Evolutionary conservation across 1,140 invertebrate genomes (phyloP).

Genomic region (Caenorhabditis remanei): DNA sequence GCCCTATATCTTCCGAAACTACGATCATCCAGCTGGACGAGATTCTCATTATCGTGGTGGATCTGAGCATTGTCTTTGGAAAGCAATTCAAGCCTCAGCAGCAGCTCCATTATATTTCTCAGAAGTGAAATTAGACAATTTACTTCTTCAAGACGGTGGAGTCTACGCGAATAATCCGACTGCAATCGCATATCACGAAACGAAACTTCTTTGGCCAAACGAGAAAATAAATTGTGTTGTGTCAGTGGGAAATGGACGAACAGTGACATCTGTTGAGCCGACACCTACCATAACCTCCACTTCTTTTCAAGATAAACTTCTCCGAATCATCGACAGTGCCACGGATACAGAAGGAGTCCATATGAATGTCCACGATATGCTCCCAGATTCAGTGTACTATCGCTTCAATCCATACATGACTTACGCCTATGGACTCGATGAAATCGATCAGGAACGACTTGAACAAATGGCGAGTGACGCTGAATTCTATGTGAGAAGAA

Average conservation of each 20-base stretch:
- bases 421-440: conserved; percentile 87
- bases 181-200: conserved; percentile 89
- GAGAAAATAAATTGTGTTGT: conserved; percentile 87
- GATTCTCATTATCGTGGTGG: conserved; percentile 87
- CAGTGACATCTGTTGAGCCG: conserved; percentile 74
- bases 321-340: conserved; percentile 55
- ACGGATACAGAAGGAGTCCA: conserved; percentile 63
- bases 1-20: conserved; percentile 92
- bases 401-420: conserved; percentile 91
- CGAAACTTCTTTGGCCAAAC: conserved; percentile 87
- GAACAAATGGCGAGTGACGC: conserved; percentile 73
- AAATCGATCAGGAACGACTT: conserved; percentile 83
- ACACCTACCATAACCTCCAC: conserved; percentile 67
- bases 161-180: conserved; percentile 88
- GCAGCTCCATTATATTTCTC: conserved; percentile 93
- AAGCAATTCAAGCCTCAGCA: conserved; percentile 84
- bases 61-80: not conserved
- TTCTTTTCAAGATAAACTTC: conserved; percentile 83
- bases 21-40: conserved; percentile 85
- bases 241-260: conserved; percentile 86
- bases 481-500: conserved; percentile 72
- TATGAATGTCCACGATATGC: conserved; percentile 44
- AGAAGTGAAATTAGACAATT: conserved; percentile 84
- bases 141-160: conserved; percentile 84
- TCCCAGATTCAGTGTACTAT: conserved; percentile 83